Evolutionary conservation across 2,888 invertebrate species (phyloP), one percentile per base, ranked within the genome.

Genomic region (Erannis defoliaria): DNA sequence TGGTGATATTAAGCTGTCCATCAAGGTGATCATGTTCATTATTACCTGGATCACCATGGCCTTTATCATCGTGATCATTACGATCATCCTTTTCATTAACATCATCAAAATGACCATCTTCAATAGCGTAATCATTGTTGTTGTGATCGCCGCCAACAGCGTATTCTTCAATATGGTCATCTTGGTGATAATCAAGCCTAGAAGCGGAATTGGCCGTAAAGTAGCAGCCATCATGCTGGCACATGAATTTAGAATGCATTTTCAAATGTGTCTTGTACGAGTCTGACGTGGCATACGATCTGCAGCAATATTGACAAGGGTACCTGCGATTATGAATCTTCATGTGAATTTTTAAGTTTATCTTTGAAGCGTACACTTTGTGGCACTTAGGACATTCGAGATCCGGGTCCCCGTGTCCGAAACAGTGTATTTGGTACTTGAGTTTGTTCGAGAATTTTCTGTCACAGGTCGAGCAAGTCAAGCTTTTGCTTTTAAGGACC

Each of bases 351-450:
- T 89, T 85, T 3, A 93, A 73, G 6, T 88, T 88, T 55, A 86
- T 88, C 63, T 92, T 90, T 12, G 93, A 87, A 0, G 92, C 89
- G 73, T 90, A 93, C 0, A 93, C 92, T 74, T 93, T 93, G 16
- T 78, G 81, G 73, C 93, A 93, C 64, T 82, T 84, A 10, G 75
- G 70, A 64, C 93, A 93, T 76, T 93, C 92, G 5, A 89, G 59
- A 0, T 93, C 88, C 0, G 93, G 93, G 71, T 93, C 82, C 0
- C 92, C 92, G 57, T 93, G 93, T 0, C 86, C 87, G 21, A 84
- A 73, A 66, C 85, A 82, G 71, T 93, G 93, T 12, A 74, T 68
- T 38, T 89, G 84, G 59, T 86, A 90, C 66, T 92, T 93, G 53
- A 82, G 76, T 51, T 82, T 78, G 16, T 65, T 86, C 60, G 90